Base-by-base conservation (phyloP, 1,140 invertebrate species). In the Procambarus clarkii region DNA sequence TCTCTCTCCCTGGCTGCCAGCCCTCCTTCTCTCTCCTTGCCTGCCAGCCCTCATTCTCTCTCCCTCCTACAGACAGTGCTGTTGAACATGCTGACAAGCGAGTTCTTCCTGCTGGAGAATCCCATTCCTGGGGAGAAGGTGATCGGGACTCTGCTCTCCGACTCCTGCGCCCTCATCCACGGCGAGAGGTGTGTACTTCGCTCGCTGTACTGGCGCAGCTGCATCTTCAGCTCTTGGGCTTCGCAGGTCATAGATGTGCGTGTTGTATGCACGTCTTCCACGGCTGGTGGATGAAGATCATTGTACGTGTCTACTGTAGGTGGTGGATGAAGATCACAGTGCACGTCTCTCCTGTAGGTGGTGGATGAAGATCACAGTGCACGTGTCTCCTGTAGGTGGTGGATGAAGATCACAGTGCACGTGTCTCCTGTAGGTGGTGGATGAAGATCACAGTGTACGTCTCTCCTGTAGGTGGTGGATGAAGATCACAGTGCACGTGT, bases 81-180 rank as follows among this genome's bases (percentile, higher is more conserved):
- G 0, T 94, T 98, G 4, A 98, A 98, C 94, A 98, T 97, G 95
- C 95, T 98, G n/a, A 98, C 97, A 8, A 98, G 97, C 94, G 98
- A 98, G 95, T 98, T 97, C 93, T 96, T 97, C 11, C 96, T 97
- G 0, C 96, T 98, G 46, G 96, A 97, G 44, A 98, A 98, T 94
- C 97, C 97, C 1, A 95, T 98, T n/a, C 95, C 96, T 18, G 95
- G 95, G 2, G 96, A 97, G 93, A 94, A 95, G 34, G 96, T 97
- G 1, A 95, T 95, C 77, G 97, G 97, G 0, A 96, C 98, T 2
- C 96, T 95, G 93, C 94, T 98, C 1, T 95, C 97, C 48, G 98
- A 98, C 94, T 96, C 97, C 78, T 96, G 96, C 88, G 93, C 94
- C 18, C 92, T 94, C 85, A 93, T 95, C 21, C 94, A 94, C 88